These are phyloP conservation scores for Centropus bengalensis DNA, from an alignment of 2,113 vertebrate genomes.

Conservation along the genomic window DNA sequence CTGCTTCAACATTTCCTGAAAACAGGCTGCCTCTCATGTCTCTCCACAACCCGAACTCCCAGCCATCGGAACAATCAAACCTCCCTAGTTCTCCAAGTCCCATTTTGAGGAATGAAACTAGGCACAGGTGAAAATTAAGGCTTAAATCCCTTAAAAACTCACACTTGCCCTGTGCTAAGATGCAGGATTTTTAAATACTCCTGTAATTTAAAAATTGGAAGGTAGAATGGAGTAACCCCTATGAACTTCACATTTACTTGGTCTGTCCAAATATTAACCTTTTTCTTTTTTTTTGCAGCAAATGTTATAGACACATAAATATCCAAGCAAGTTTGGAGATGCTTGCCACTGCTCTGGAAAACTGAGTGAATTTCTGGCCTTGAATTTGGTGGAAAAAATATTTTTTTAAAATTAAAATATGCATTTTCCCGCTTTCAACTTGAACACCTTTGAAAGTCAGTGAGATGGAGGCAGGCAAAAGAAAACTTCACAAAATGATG, in stretches of 20 bases:
- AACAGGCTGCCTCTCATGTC: neutral
- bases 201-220: neutral
- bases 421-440: neutral
- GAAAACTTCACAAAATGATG: neutral
- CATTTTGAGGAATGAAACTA: slow-evolving; percentile 38
- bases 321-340: neutral
- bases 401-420: neutral
- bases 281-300: neutral
- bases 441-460: neutral
- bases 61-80: neutral
- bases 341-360: neutral
- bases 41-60: neutral
- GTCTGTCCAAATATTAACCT: neutral
- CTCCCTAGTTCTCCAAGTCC: neutral
- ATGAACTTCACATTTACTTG: neutral
- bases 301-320: neutral
- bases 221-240: neutral
- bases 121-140: slow-evolving; percentile 10
- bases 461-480: neutral
- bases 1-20: neutral
- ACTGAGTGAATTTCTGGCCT: neutral
- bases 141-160: neutral
- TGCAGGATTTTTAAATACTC: neutral
- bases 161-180: neutral
- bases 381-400: neutral